Evolutionary conservation across 2,113 vertebrate species (phyloP).

Genomic region (Dicaeum eximium): DNA sequence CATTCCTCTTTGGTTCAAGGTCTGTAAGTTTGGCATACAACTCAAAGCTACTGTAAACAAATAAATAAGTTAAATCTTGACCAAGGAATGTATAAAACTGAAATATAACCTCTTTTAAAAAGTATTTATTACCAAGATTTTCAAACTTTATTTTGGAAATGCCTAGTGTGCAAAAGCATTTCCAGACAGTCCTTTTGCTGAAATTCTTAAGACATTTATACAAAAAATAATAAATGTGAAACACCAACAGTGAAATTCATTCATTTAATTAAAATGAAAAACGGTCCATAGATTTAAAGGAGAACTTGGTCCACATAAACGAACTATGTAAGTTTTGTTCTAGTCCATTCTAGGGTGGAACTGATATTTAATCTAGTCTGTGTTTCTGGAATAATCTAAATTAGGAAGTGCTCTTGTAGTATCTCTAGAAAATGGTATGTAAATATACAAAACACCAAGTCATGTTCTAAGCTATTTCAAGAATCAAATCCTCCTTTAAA

Average conservation of each 20-base stretch:
- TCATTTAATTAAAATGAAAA: constrained; percentile 60
- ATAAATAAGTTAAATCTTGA: not conserved
- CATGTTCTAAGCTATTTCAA: constrained; percentile 26
- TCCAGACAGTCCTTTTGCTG: not conserved
- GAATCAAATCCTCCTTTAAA: constrained; percentile 69
- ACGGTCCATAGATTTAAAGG: constrained; percentile 59
- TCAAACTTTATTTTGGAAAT: constrained; percentile 40
- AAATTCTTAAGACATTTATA: not conserved
- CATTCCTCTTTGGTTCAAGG: not conserved
- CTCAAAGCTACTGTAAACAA: constrained; percentile 2
- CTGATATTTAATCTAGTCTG: constrained; percentile 16
- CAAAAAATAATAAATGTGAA: not conserved
- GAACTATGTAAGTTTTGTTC: not conserved
- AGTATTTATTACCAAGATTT: not conserved
- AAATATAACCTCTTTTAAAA: not conserved
- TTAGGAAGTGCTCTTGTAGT: constrained; percentile 15
- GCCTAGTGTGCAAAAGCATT: not conserved
- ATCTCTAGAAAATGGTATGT: constrained; percentile 27
- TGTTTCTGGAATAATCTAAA: constrained; percentile 30
- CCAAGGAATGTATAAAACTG: not conserved
- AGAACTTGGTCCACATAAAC: constrained; percentile 56
- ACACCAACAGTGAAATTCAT: constrained; percentile 23
- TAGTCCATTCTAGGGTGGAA: constrained; percentile 11
- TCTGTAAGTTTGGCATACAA: not conserved
- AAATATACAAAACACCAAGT: constrained; percentile 39